Conservation (phyloP, 2,888 invertebrate genomes). For the Aricia artaxerxes region DNA sequence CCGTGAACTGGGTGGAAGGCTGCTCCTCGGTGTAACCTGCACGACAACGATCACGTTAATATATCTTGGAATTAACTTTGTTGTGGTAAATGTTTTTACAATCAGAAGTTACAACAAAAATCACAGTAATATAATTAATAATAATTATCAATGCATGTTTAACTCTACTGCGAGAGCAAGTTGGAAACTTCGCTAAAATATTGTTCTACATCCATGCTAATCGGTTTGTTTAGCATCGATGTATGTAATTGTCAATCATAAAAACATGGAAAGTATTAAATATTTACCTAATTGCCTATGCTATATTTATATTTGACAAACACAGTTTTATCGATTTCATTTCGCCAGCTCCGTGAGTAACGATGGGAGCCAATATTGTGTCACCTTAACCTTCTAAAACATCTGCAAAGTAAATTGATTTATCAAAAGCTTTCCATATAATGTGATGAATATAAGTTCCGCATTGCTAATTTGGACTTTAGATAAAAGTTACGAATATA, state of each 20-base stretch:
- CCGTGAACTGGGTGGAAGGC: slow-evolving; percentile 88
- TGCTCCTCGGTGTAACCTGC: slow-evolving; percentile 89
- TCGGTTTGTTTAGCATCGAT: too few relatives aligned
- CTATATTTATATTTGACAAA: background rate
- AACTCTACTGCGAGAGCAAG: too few relatives aligned
- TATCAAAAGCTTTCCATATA: too few relatives aligned
- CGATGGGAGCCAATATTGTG: background rate
- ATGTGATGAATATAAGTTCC: too few relatives aligned
- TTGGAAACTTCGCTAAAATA: too few relatives aligned
- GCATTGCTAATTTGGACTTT: too few relatives aligned
- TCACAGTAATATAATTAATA: too few relatives aligned
- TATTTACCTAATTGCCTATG: background rate
- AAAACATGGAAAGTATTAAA: too few relatives aligned
- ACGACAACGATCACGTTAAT: slow-evolving; percentile 48
- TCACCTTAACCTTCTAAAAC: slow-evolving; percentile 9
- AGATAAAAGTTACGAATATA: too few relatives aligned
- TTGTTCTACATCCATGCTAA: too few relatives aligned
- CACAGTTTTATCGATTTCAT: slow-evolving; percentile 5
- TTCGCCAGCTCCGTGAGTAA: slow-evolving; percentile 2
- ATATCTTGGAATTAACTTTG: background rate
- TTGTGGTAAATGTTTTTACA: background rate
- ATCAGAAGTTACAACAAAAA: background rate
- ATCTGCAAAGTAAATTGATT: too few relatives aligned
- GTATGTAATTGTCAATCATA: too few relatives aligned
- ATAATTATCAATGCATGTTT: background rate